Evolutionary conservation across 2,113 vertebrate species (phyloP).

Genomic region (Myotis brandtii): DNA sequence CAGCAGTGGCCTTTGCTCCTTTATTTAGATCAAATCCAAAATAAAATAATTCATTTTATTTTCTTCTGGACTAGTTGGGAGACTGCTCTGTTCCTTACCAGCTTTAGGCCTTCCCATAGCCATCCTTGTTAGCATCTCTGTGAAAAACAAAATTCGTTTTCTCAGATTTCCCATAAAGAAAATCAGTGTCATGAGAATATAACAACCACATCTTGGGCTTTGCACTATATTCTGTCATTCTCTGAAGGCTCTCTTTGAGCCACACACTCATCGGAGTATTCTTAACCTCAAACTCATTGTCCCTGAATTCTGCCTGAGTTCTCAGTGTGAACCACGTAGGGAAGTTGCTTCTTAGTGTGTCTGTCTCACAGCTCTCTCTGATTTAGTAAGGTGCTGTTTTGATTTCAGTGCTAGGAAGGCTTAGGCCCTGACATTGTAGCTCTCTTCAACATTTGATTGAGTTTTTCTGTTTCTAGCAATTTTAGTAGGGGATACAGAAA

Average conservation of each 20-base stretch:
- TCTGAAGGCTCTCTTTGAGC: not conserved
- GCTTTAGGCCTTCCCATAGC: not conserved
- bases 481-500: conserved; percentile 2
- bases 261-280: not conserved
- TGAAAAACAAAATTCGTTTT: not conserved
- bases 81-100: conserved; percentile 10
- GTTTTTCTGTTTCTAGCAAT: not conserved
- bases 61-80: conserved; percentile 41
- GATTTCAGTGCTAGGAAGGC: not conserved
- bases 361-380: not conserved
- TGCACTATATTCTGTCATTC: not conserved
- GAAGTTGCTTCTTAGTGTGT: not conserved
- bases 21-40: conserved; percentile 50
- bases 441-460: conserved; percentile 10
- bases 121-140: not conserved
- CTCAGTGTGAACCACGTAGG: not conserved
- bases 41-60: too few species aligned
- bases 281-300: not conserved
- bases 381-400: not conserved
- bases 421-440: not conserved
- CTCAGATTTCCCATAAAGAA: conserved; percentile 5
- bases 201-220: not conserved
- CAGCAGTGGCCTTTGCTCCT: not conserved
- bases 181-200: not conserved
- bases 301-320: not conserved